Evolutionary conservation across 2,797 vertebrate genomes (phyloP).

Genomic region (Hirundo rustica): DNA sequence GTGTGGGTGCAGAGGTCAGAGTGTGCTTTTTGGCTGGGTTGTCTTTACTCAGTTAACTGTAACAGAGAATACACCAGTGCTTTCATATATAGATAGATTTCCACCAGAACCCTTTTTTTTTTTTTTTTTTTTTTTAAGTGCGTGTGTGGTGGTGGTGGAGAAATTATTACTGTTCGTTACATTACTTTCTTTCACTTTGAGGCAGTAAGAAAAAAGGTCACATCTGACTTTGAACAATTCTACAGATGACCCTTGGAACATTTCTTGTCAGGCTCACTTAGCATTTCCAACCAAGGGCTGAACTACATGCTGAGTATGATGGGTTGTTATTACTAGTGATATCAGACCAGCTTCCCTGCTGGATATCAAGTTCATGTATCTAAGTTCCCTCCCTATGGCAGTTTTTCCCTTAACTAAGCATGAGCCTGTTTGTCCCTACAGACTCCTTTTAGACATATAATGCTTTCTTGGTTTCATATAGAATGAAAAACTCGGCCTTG

Average conservation of each 20-base stretch:
- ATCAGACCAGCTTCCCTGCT: slow-evolving; percentile 45
- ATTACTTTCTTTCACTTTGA: not conserved
- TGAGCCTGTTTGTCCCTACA: slow-evolving; percentile 14
- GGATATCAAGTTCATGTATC: slow-evolving; percentile 49
- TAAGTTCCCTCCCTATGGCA: slow-evolving; percentile 19
- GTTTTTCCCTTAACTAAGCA: slow-evolving; percentile 59
- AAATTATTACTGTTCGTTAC: not conserved
- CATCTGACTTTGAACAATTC: slow-evolving; percentile 7
- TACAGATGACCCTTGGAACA: slow-evolving; percentile 49
- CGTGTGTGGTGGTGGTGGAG: no score
- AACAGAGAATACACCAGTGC: not conserved
- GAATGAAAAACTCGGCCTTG: slow-evolving; percentile 30
- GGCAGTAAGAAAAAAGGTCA: not conserved
- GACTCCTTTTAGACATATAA: slow-evolving; percentile 24
- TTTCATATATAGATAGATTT: not conserved
- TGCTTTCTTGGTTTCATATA: not conserved
- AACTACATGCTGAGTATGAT: slow-evolving; percentile 53
- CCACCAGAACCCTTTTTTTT: not conserved
- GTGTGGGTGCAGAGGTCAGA: not conserved
- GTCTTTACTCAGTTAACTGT: not conserved
- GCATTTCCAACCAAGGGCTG: slow-evolving; percentile 41
- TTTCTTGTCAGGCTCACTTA: slow-evolving; percentile 42
- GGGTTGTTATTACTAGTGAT: slow-evolving; percentile 67
- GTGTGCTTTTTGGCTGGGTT: not conserved
- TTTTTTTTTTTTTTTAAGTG: not conserved